Evolutionary conservation across 1,140 invertebrate species (phyloP), one percentile per base, ranked within the genome.

Genomic region (Drosophila nebulosa): DNA sequence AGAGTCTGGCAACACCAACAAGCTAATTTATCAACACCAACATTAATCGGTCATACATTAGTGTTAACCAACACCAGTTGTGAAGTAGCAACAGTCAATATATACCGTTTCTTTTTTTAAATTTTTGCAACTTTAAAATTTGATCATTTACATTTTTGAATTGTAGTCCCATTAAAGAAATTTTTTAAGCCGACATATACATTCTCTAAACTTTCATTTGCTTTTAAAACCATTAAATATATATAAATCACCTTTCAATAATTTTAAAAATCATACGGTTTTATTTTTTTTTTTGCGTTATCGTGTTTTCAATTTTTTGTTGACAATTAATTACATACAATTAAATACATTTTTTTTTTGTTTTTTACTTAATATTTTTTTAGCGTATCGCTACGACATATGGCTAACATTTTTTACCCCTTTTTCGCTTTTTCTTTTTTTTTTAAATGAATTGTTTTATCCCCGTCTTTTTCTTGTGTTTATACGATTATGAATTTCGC

Each of bases 191-290:
- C 35, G 12, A 36, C 12, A 35, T 36, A 1, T n/a, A n/a, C n/a
- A n/a, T n/a, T n/a, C n/a, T n/a, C n/a, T n/a, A n/a, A n/a, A n/a
- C n/a, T n/a, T n/a, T n/a, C n/a, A n/a, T n/a, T n/a, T n/a, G n/a
- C n/a, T n/a, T n/a, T n/a, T n/a, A n/a, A n/a, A 35, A 12, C 32
- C n/a, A 36, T 14, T 21, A 1, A 10, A 46, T 18, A 46, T 21
- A 46, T 10, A 10, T 21, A 21, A 21, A 46, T 0, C 1, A 36
- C 1, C 16, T 1, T 24, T 51, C 10, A 52, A 52, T 50, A 72
- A 22, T 64, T 69, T 74, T 78, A 62, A 78, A 78, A 78, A 78
- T 78, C 72, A 74, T 65, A 70, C 18, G 71, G 74, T 77, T 78
- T 78, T 78, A 78, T 78, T 78, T 50, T 52, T 9, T 69, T 63